Evolutionary conservation across 2,797 vertebrate genomes (phyloP), one percentile per base, ranked within the genome.

Genomic region (Spinus olivaceus): DNA sequence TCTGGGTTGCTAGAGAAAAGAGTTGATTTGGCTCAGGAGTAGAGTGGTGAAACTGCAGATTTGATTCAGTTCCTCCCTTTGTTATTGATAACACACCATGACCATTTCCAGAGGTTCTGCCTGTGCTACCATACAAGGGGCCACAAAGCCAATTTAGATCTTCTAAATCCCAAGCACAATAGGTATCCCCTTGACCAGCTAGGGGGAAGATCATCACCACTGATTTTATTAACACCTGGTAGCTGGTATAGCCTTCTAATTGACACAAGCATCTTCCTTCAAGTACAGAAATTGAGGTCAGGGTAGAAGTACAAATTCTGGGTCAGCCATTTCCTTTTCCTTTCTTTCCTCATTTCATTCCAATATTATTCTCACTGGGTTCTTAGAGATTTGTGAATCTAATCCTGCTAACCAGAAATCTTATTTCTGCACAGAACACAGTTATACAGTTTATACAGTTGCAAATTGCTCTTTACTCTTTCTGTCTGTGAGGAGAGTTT

Each of bases 41-140:
- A 53, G n/a, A 60, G 10, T 5, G 25, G 11, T 32, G 12, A 35
- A 69, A 67, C 47, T 79, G n/a, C 24, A 92, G n/a, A 76, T 72
- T 73, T 65, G 19, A 65, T 50, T 41, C 23, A 67, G 37, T 59
- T 80, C 33, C 54, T 87, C 15, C 4, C 22, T 74, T n/a, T 47
- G 18, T 69, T 30, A 72, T 37, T 2, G 0, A 32, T 35, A 57
- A 57, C 35, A 39, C 10, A 61, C 14, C 5, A 9, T 0, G 0
- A 23, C 0, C 1, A 20, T 79, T 65, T 79, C 70, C 73, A 79
- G 42, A 63, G n/a, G 14, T 76, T 79, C 81, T 72, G n/a, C 37
- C 70, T 9, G 10, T 65, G 10, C 8, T 50, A 13, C 8, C 30
- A n/a, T 22, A 46, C 64, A 89, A 47, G 4, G 71, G 23, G 10